These are phyloP conservation scores for Meandrina meandrites DNA, from an alignment of 92 coral and sea anemone species.

Conservation along the genomic window DNA sequence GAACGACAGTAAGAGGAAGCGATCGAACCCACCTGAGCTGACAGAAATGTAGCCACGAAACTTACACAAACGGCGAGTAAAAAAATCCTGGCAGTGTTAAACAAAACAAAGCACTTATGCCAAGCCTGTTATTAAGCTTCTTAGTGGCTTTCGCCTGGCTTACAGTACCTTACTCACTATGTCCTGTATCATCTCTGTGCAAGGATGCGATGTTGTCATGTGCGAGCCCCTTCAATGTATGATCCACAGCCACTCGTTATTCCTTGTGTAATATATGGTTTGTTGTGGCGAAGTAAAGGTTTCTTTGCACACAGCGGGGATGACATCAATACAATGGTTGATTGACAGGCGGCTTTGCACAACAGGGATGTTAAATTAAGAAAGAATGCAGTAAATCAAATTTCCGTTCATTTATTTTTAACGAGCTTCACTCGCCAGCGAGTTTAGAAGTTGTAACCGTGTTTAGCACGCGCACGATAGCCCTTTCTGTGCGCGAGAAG, in stretches of 20 bases:
- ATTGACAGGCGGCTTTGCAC: slow-evolving; percentile 34
- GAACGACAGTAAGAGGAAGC: background rate
- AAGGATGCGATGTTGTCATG: background rate
- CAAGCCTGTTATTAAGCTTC: background rate
- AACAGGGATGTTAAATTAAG: slow-evolving; percentile 19
- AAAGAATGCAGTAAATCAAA: slow-evolving; percentile 31
- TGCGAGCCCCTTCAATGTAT: background rate
- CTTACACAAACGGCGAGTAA: background rate
- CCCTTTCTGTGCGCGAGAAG: background rate
- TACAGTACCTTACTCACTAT: background rate
- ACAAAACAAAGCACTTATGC: slow-evolving; percentile 20
- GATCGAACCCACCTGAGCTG: background rate
- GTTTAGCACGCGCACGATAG: background rate
- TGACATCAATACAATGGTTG: slow-evolving; percentile 22
- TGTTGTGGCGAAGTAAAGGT: slow-evolving; percentile 29
- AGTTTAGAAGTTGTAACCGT: background rate
- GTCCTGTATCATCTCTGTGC: background rate
- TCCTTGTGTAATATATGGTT: slow-evolving; percentile 1
- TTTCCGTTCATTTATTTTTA: slow-evolving; percentile 30
- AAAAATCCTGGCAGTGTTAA: slow-evolving; percentile 6
- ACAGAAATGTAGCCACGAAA: background rate
- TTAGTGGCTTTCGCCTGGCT: background rate
- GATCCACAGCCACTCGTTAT: slow-evolving; percentile 14
- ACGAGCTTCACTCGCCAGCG: slow-evolving; percentile 12
- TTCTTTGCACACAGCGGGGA: slow-evolving; percentile 22